Conservation (phyloP, 2,888 invertebrate genomes). For the Polyommatus iphigenia region DNA sequence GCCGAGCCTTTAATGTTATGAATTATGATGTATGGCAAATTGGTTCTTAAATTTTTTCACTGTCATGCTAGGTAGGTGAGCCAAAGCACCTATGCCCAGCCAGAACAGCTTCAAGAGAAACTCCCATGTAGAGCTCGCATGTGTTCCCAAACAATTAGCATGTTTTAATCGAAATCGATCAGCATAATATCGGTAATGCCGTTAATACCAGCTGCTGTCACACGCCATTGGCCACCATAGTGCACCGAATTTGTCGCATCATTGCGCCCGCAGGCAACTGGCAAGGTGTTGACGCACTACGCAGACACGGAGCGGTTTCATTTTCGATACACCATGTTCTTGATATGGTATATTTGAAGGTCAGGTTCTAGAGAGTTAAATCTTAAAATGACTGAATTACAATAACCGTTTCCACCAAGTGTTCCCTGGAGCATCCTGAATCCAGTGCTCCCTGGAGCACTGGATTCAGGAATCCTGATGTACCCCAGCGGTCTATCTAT, state of each 20-base stretch:
- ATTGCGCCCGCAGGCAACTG: conserved; percentile 19
- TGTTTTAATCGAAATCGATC: conserved; percentile 12
- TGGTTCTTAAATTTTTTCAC: no score
- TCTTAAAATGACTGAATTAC: no score
- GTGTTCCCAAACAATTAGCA: conserved; percentile 15
- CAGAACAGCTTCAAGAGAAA: not conserved
- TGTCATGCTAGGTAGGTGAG: no score
- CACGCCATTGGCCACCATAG: conserved; percentile 26
- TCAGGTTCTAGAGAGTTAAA: not conserved
- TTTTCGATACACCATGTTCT: not conserved
- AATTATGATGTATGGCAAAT: no score
- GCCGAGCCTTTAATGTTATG: no score
- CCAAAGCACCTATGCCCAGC: no score
- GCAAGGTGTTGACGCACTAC: conserved; percentile 19
- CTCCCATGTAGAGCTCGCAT: not conserved
- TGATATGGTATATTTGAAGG: not conserved
- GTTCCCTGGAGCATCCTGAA: no score
- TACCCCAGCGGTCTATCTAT: not conserved
- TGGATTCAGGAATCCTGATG: no score
- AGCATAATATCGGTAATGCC: not conserved
- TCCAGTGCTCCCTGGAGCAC: no score
- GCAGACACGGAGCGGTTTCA: not conserved
- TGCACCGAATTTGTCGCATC: conserved; percentile 26
- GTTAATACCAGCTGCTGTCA: conserved; percentile 28
- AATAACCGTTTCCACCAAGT: no score